Base-by-base conservation (phyloP, 2,113 vertebrate genomes). In the Caranx ignobilis region DNA sequence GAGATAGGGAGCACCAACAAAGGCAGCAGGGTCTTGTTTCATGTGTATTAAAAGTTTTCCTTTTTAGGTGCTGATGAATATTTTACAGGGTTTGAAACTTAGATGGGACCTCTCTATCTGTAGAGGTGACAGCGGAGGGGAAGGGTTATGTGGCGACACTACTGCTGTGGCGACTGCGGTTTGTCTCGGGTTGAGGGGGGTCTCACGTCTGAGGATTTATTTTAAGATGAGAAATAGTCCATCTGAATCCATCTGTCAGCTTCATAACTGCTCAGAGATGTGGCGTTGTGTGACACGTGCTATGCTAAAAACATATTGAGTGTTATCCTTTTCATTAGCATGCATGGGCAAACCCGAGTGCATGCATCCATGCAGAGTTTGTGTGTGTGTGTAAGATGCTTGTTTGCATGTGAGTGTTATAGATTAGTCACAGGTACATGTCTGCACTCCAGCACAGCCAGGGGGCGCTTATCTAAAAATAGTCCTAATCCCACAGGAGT, bases 1-100 rank as follows among this genome's bases (percentile, higher is more conserved):
- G 83, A 77, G 86, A 89, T 86, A 91, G 80, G 78, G 81, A 88
- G 82, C 86, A 69, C 82, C 85, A 92, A 91, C 92, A 93, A 91
- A 88, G 88, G 79, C 66, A 68, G 81, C 50, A 21, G 87, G 88
- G 64, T 95, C 90, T 87, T 79, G 92, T 95, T 95, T 93, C 94
- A 94, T 86, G 80, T 92, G 88, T 91, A 93, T 94, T 94, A 91
- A 94, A 94, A 94, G 90, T 95, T 93, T 93, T 93, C 89, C 85
- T 87, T 92, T 94, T 94, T 93, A 52, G 56, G 88, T 75, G 84
- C 82, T 82, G 68, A 95, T 95, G 90, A 95, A 95, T 95, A 94
- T 95, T 95, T 95, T 89, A 95, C 81, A 81, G 77, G 68, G 48
- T 88, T 69, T 91, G 93, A 94, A 94, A 95, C 85, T 88, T 92